A percentile compares a stretch with the other conserved stretches of the same genome.
These are phyloP conservation scores for Bos javanicus DNA, from an alignment of 2,113 vertebrate genomes.

Conservation along the genomic window DNA sequence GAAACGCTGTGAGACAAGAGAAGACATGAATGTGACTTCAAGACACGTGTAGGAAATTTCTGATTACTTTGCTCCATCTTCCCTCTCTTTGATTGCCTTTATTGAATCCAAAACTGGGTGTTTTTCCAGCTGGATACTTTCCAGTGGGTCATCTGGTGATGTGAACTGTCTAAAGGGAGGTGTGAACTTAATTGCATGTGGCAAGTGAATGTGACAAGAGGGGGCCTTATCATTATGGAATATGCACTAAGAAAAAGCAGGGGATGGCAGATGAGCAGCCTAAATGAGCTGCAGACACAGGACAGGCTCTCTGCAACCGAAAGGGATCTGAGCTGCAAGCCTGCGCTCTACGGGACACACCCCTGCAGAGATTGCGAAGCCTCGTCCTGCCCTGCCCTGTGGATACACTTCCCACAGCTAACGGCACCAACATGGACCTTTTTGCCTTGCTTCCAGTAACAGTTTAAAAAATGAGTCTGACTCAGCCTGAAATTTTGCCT, in stretches of 20 bases:
- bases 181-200: slow-evolving; percentile 57
- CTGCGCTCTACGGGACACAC: background rate
- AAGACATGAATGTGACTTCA: background rate
- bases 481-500: background rate
- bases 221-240: slow-evolving; percentile 11
- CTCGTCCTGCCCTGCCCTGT: background rate
- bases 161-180: slow-evolving; percentile 63
- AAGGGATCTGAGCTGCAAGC: background rate
- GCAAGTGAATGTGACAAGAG: slow-evolving; percentile 47
- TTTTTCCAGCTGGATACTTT: background rate
- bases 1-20: background rate
- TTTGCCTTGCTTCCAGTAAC: background rate
- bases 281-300: background rate
- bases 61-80: background rate
- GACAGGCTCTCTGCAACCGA: background rate
- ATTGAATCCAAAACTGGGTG: background rate
- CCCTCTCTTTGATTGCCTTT: background rate
- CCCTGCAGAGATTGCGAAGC: background rate
- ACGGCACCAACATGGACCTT: background rate
- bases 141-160: slow-evolving; percentile 60
- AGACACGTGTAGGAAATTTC: background rate
- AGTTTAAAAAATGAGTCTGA: background rate
- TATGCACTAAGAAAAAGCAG: background rate
- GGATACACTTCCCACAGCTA: background rate
- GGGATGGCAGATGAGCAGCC: slow-evolving; percentile 3